A percentile compares a stretch with the other conserved stretches of the same genome.
phyloP scores from a whole-genome alignment of 2,797 vertebrate species.

The Danio choprae region DNA sequence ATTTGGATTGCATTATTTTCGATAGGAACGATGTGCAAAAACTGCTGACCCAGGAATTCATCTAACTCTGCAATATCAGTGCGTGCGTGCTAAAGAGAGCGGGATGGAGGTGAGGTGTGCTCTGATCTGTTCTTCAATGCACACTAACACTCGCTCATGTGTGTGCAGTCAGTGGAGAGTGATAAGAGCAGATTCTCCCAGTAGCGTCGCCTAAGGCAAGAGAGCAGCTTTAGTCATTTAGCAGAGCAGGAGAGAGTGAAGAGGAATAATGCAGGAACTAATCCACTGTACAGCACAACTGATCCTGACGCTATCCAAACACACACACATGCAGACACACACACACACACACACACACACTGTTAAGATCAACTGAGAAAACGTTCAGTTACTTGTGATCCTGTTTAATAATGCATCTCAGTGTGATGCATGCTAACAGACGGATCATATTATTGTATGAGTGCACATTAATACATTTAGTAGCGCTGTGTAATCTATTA shows the following conservation, averaged over 20 bases:
- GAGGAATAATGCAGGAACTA: conserved; percentile 54
- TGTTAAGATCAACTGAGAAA: conserved; percentile 43
- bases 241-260: conserved; percentile 44
- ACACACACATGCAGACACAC: conserved; percentile 28
- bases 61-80: too few species aligned
- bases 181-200: conserved; percentile 73
- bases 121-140: conserved; percentile 36
- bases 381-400: conserved; percentile 46
- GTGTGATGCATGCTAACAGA: conserved; percentile 7
- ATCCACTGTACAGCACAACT: conserved; percentile 42
- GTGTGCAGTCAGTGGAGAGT: conserved; percentile 75
- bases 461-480: conserved; percentile 6
- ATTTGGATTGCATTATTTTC: too few species aligned
- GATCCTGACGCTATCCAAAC: conserved; percentile 29
- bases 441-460: conserved; percentile 45
- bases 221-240: conserved; percentile 77
- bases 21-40: too few species aligned
- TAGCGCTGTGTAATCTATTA: not conserved
- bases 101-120: conserved; percentile 45
- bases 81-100: conserved; percentile 23
- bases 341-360: conserved; percentile 40
- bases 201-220: conserved; percentile 71
- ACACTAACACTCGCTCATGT: conserved; percentile 52
- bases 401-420: conserved; percentile 31
- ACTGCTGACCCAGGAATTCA: too few species aligned